These are phyloP conservation scores for Antechinus flavipes DNA, from an alignment of 2,113 vertebrate genomes.

Conservation along the genomic window DNA sequence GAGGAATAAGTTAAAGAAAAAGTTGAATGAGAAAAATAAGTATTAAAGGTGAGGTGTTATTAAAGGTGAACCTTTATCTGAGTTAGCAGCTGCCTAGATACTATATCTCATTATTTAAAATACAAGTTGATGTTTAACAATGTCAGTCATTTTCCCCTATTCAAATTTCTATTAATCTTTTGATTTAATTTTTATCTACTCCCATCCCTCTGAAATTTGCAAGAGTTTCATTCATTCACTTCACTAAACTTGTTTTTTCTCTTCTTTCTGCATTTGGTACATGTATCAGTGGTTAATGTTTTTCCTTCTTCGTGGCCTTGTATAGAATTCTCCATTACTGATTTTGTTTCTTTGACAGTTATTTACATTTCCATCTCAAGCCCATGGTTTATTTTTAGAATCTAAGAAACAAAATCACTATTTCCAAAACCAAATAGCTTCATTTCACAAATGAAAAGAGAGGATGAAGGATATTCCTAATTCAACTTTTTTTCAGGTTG, in stretches of 20 bases:
- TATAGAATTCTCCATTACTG: conserved; percentile 31
- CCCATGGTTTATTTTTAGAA: conserved; percentile 13
- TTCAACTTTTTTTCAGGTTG: conserved; percentile 20
- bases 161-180: background rate
- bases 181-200: background rate
- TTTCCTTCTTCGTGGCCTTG: conserved; percentile 18
- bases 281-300: background rate
- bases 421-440: conserved; percentile 48
- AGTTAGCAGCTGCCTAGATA: background rate
- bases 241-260: background rate
- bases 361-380: conserved; percentile 43
- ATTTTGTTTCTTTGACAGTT: conserved; percentile 29
- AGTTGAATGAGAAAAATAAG: background rate
- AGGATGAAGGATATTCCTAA: background rate
- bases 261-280: background rate
- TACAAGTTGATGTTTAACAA: background rate
- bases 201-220: background rate
- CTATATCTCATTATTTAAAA: background rate
- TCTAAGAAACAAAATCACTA: conserved; percentile 36
- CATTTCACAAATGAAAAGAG: conserved; percentile 15
- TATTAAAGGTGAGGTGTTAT: background rate
- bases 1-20: background rate
- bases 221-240: background rate
- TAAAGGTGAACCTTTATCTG: background rate
- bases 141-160: background rate